Evolutionary conservation across 2,113 vertebrate genomes (phyloP), one percentile per base, ranked within the genome.

Genomic region (Picathartes gymnocephalus): DNA sequence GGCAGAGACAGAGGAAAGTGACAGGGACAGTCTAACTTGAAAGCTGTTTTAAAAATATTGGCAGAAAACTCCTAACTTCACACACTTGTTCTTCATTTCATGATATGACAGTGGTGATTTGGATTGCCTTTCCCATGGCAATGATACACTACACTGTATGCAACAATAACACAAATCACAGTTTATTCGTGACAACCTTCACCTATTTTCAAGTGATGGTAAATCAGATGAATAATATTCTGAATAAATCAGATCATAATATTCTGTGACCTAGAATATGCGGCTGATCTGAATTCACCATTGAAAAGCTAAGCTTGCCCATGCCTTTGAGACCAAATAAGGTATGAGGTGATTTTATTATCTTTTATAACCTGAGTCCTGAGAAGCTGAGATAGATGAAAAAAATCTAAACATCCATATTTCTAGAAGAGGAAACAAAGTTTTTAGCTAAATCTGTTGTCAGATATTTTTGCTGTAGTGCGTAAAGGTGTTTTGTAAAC

Each of bases 201-300:
- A 50, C 3, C 2, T 54, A 68, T 73, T 68, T 76, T 72, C 2
- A 0, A 53, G 13, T 0, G 1, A 24, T 40, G 11, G n/a, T 54
- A 74, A 24, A 74, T 50, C 27, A 42, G 51, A 31, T 17, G 17
- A n/a, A n/a, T n/a, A n/a, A n/a, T n/a, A n/a, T n/a, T n/a, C n/a
- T n/a, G n/a, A n/a, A n/a, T n/a, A n/a, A n/a, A 17, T 71, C 73
- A n/a, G 10, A 48, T 44, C 37, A n/a, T 44, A 40, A 42, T 31
- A 28, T 62, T 85, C 42, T 62, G 13, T 79, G n/a, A 45, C 13
- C 13, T 50, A 53, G 47, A 79, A 74, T 35, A 15, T 0, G 4
- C 57, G 8, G 7, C 18, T 70, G 40, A 60, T 50, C 35, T 35
- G 28, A 74, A 10, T 54, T 88, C 37, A 57, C 31, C 31, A 58